These are phyloP conservation scores for Catamblyrhynchus diadema DNA, from an alignment of 2,797 vertebrate genomes.

Conservation along the genomic window DNA sequence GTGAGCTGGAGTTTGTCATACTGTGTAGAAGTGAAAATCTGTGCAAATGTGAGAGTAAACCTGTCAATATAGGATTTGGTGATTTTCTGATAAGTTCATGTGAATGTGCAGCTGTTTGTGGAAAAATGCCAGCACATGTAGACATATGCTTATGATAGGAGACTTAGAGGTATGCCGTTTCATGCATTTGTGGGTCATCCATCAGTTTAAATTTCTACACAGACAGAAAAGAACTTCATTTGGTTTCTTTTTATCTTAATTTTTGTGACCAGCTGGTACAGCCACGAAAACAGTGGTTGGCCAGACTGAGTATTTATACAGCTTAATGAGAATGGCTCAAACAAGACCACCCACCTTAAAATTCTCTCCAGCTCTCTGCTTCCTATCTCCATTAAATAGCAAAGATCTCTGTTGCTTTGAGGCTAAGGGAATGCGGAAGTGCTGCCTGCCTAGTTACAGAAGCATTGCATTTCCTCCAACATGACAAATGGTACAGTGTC, in stretches of 20 bases:
- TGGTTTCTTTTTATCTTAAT: neutral
- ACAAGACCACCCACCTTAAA: conserved; percentile 6
- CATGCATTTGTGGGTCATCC: neutral
- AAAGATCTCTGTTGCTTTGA: neutral
- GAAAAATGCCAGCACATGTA: neutral
- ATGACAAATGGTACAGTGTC: neutral
- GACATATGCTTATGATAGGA: neutral
- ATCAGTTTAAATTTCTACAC: neutral
- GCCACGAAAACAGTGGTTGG: neutral
- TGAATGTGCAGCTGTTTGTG: neutral
- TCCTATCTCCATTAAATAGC: neutral
- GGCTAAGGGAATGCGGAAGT: neutral
- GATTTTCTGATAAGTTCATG: neutral
- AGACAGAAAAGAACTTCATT: neutral
- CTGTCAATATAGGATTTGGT: neutral
- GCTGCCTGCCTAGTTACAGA: neutral
- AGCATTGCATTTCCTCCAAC: neutral
- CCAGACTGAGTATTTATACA: neutral
- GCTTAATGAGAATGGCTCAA: neutral
- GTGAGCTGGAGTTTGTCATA: neutral
- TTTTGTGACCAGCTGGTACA: neutral
- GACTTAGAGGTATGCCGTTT: neutral
- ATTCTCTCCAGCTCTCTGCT: neutral
- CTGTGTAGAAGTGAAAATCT: neutral
- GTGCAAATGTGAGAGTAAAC: neutral